Percentiles rank a stretch among this genome's conserved stretches.
phyloP scores from a whole-genome alignment of 2,888 invertebrate species.

The Tholera decimalis region DNA sequence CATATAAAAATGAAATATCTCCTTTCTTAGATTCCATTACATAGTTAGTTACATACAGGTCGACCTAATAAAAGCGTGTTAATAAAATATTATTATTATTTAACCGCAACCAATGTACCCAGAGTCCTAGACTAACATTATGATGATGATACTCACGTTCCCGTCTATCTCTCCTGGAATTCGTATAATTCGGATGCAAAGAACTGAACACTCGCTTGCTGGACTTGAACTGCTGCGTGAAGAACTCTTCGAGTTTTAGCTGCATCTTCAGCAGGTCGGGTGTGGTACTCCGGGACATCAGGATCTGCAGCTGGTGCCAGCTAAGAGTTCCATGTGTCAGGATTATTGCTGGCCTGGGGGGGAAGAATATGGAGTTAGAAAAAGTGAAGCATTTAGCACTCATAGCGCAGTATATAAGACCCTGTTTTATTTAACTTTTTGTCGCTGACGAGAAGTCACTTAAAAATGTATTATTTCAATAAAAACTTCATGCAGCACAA shows the following conservation, averaged over 20 bases:
- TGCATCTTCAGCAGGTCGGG: constrained; percentile 99
- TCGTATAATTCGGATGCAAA: constrained; percentile 83
- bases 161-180: constrained; percentile 71
- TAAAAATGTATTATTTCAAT: no score
- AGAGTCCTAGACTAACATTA: no score
- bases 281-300: constrained; percentile 99
- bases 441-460: no score
- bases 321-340: constrained; percentile 97
- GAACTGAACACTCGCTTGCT: constrained; percentile 97
- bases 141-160: constrained; percentile 75
- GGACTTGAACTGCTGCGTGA: constrained; percentile 99
- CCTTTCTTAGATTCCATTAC: no score
- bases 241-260: constrained; percentile 99
- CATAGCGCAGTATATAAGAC: background rate
- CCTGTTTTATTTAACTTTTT: constrained; percentile 26
- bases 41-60: no score
- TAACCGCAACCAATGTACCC: no score
- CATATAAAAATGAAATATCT: no score
- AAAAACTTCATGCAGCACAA: no score
- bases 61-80: background rate
- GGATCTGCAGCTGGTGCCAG: constrained; percentile 98
- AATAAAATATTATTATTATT: no score
- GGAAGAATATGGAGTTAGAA: background rate
- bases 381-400: background rate
- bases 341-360: constrained; percentile 95